Conservation (phyloP, 2,797 vertebrate genomes). For the Thunnus albacares region DNA sequence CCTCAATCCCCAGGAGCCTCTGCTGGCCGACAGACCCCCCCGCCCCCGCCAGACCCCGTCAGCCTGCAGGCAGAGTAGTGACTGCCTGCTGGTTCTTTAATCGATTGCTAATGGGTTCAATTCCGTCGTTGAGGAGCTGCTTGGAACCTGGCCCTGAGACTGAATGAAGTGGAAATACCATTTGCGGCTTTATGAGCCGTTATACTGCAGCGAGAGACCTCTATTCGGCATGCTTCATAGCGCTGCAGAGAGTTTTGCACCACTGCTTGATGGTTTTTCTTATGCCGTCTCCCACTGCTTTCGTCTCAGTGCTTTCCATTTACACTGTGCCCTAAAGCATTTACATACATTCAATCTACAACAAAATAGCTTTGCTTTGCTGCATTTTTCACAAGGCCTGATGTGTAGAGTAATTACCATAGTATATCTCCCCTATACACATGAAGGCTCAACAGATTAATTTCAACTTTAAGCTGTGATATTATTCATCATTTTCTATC, state of each 20-base stretch:
- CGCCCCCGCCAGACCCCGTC: constrained; percentile 34
- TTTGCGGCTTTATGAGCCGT: constrained; percentile 89
- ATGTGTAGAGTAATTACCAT: constrained; percentile 73
- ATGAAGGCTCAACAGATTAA: constrained; percentile 58
- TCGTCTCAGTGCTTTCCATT: constrained; percentile 84
- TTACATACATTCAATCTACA: constrained; percentile 79
- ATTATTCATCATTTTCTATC: constrained; percentile 70
- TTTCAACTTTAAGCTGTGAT: constrained; percentile 53
- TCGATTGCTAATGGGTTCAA: constrained; percentile 90
- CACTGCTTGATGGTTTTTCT: constrained; percentile 85
- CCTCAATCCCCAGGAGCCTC: constrained; percentile 68
- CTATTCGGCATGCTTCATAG: constrained; percentile 87
- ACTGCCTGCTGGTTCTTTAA: constrained; percentile 89
- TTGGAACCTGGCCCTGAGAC: constrained; percentile 87
- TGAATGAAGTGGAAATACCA: constrained; percentile 89
- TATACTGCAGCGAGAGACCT: constrained; percentile 87
- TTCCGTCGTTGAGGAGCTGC: constrained; percentile 86
- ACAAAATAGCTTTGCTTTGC: constrained; percentile 79
- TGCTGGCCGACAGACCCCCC: constrained; percentile 50
- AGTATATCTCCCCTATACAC: constrained; percentile 72
- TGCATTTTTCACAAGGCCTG: constrained; percentile 72
- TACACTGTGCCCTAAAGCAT: constrained; percentile 80
- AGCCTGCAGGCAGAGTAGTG: constrained; percentile 75
- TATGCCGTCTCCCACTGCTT: constrained; percentile 74
- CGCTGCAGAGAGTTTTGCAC: constrained; percentile 82